Conservation (phyloP, 2,113 vertebrate species). For the Eidolon helvum region DNA sequence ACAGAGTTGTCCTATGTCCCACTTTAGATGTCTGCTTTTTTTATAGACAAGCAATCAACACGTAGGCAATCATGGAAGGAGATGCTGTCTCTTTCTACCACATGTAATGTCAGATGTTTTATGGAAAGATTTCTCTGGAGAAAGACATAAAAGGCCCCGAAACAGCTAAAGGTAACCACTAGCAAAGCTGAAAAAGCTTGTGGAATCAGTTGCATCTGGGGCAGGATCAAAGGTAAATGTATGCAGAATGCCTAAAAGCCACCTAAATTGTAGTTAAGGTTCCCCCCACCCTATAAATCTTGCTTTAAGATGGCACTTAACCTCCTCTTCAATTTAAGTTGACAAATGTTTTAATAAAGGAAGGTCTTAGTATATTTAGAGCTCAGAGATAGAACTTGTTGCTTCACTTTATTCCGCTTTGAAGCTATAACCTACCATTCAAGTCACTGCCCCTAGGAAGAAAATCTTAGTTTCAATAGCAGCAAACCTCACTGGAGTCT, state of each 20-base stretch:
- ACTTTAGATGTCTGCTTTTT: conserved; percentile 20
- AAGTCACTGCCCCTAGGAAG: neutral
- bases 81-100: neutral
- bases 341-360: conserved; percentile 9
- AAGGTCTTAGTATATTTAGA: neutral
- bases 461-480: neutral
- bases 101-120: neutral
- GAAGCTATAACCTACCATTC: neutral
- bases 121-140: neutral
- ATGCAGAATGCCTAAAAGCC: neutral
- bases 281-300: neutral
- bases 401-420: neutral
- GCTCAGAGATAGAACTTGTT: neutral
- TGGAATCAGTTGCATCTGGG: neutral
- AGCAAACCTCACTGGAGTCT: neutral
- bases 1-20: neutral
- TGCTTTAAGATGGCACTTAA: conserved; percentile 17
- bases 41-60: neutral
- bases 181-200: neutral
- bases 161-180: neutral
- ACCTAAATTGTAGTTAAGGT: neutral
- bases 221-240: neutral
- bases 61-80: neutral
- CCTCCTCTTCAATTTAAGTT: neutral
- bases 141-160: neutral